phyloP scores from a whole-genome alignment of 2,113 vertebrate genomes.

The Oreotrochilus melanogaster region DNA sequence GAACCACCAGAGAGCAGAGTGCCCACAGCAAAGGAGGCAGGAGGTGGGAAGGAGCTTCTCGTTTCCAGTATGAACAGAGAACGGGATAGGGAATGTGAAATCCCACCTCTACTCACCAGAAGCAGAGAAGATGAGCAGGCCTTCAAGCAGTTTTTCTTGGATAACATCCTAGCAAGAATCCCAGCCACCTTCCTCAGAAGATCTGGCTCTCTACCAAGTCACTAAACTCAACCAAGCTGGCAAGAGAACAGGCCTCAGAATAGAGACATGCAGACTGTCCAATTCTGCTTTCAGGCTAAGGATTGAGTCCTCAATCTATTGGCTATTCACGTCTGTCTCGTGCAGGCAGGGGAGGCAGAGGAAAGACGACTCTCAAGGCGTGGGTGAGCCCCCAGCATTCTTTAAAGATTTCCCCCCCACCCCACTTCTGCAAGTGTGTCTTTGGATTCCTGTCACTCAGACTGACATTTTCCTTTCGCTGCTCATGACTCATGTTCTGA shows the following conservation, averaged over 20 bases:
- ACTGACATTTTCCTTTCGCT: constrained; percentile 65
- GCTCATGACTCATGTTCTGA: constrained; percentile 65
- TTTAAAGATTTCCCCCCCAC: not conserved
- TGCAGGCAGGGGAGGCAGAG: constrained; percentile 29
- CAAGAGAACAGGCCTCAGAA: constrained; percentile 52
- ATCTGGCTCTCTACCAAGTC: constrained; percentile 56
- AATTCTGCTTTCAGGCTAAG: constrained; percentile 30
- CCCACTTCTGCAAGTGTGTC: constrained; percentile 50
- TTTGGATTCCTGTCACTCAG: constrained; percentile 60
- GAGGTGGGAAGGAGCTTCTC: constrained; percentile 46
- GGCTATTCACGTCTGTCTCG: constrained; percentile 56
- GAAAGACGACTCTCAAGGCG: constrained; percentile 4
- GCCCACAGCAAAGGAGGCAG: constrained; percentile 53
- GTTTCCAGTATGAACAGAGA: constrained; percentile 17
- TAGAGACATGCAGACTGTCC: not conserved
- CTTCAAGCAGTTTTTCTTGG: constrained; percentile 61
- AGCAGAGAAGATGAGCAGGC: constrained; percentile 43
- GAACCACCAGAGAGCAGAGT: constrained; percentile 72
- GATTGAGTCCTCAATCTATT: constrained; percentile 16
- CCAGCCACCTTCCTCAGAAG: constrained; percentile 59
- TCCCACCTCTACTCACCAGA: constrained; percentile 59
- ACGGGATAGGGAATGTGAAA: constrained; percentile 23
- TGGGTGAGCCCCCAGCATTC: constrained; percentile 63
- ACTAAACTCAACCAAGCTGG: constrained; percentile 46
- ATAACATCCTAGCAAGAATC: constrained; percentile 61